Evolutionary conservation across 2,113 vertebrate species (phyloP), one percentile per base, ranked within the genome.

Genomic region (Astur gentilis): DNA sequence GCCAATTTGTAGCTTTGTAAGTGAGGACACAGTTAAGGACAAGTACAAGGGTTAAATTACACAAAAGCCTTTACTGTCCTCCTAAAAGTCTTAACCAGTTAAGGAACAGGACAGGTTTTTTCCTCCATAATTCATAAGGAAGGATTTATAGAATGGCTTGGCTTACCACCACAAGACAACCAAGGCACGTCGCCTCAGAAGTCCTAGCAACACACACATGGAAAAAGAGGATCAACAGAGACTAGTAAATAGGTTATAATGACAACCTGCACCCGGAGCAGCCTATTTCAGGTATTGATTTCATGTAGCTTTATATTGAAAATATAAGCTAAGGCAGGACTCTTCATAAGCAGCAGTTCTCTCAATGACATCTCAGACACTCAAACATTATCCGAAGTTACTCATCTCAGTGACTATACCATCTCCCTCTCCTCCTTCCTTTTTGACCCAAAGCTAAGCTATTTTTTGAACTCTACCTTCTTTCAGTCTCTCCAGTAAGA

Each of bases 361-460:
- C 83, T 70, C 82, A 49, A 6, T 62, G 62, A 52, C 82, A 76
- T 40, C 87, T 69, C 84, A 29, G 49, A 65, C 36, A 52, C 89
- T 89, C 75, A 76, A 85, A 85, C 27, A 3, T 57, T 72, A 86
- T n/a, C 92, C 94, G 82, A 90, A 94, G 85, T 88, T 92, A 90
- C 90, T 86, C 45, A 36, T 62, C 54, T 86, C 62, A 67, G 40
- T 29, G 23, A 72, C 75, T 69, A 32, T 3, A 66, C 54, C n/a
- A 17, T 23, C 54, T 90, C 44, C 34, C 47, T 65, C 83, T 84
- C 55, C 77, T 90, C 73, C 77, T 31, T 76, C 32, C 70, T 91
- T 94, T 96, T 91, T 88, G 62, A 93, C 82, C 36, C 54, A 80
- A 85, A 80, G 82, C 62, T 87, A 85, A 80, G 82, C 62, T 87